A percentile compares a stretch with the other conserved stretches of the same genome.
phyloP scores from a whole-genome alignment of 1,140 invertebrate species.

The Camponotus vicinus region DNA sequence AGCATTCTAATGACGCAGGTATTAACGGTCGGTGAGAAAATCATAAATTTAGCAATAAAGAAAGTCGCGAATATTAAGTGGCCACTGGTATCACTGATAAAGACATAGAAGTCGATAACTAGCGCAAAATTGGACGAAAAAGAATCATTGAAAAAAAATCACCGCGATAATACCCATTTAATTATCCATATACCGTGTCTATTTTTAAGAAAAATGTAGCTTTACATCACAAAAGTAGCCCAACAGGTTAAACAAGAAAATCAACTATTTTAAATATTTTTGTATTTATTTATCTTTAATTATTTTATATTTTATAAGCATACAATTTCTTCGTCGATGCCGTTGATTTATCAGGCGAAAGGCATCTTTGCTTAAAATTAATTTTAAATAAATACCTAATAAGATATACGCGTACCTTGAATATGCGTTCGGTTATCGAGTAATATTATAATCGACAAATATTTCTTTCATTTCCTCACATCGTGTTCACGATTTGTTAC shows the following conservation, averaged over 20 bases:
- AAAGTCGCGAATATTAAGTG: constrained; percentile 1
- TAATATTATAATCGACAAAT: constrained; percentile 25
- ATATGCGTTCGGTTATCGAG: background rate
- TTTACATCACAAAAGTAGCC: constrained; percentile 1
- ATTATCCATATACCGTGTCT: background rate
- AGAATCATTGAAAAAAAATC: background rate
- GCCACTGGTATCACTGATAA: background rate
- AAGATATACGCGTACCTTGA: background rate
- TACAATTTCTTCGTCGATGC: constrained; percentile 9
- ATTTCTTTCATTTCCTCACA: background rate
- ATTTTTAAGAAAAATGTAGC: constrained; percentile 31
- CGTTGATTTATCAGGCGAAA: background rate
- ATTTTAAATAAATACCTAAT: constrained; percentile 27
- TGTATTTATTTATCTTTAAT: background rate
- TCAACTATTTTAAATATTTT: constrained; percentile 29
- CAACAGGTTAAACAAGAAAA: constrained; percentile 14
- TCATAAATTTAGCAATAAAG: constrained; percentile 28
- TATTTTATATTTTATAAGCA: background rate
- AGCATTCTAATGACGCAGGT: constrained; percentile 24
- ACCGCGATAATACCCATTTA: constrained; percentile 29
- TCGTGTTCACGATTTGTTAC: constrained; percentile 14
- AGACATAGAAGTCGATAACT: background rate
- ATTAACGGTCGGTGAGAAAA: constrained; percentile 13
- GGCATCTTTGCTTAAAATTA: constrained; percentile 20
- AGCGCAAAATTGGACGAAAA: background rate